These are phyloP conservation scores for Cacatua alba DNA, from an alignment of 2,113 vertebrate species.

Conservation along the genomic window DNA sequence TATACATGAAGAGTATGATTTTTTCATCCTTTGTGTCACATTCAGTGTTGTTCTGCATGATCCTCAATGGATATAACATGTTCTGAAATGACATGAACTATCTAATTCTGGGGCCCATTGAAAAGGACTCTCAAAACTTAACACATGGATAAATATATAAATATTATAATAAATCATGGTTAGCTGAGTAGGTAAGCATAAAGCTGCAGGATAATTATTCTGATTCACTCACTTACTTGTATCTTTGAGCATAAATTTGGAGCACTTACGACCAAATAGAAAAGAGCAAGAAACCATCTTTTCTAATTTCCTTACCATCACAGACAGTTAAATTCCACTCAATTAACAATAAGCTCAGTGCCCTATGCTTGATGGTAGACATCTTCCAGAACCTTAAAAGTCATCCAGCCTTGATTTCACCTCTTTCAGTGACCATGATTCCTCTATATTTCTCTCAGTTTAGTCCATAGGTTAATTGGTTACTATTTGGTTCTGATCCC, in stretches of 20 bases:
- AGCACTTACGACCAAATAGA: neutral
- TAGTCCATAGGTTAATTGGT: neutral
- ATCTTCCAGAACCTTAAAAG: neutral
- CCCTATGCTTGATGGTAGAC: neutral
- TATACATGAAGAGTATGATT: neutral
- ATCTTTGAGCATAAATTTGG: neutral
- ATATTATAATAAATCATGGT: neutral
- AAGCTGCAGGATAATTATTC: neutral
- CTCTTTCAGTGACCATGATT: neutral
- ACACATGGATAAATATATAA: neutral
- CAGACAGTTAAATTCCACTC: neutral
- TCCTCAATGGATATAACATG: fast-evolving
- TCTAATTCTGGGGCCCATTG: neutral
- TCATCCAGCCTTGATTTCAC: neutral
- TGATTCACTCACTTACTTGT: neutral
- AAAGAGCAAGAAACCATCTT: neutral
- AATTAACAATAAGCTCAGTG: neutral
- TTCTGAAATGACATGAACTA: neutral
- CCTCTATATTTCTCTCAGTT: neutral
- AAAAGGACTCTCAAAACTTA: neutral
- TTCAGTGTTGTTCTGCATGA: neutral
- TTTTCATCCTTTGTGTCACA: neutral
- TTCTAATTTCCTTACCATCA: neutral
- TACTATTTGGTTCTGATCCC: neutral
- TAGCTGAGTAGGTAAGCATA: neutral